Evolutionary conservation across 2,113 vertebrate genomes (phyloP), one percentile per base, ranked within the genome.

Genomic region (Ceyx melanurus): DNA sequence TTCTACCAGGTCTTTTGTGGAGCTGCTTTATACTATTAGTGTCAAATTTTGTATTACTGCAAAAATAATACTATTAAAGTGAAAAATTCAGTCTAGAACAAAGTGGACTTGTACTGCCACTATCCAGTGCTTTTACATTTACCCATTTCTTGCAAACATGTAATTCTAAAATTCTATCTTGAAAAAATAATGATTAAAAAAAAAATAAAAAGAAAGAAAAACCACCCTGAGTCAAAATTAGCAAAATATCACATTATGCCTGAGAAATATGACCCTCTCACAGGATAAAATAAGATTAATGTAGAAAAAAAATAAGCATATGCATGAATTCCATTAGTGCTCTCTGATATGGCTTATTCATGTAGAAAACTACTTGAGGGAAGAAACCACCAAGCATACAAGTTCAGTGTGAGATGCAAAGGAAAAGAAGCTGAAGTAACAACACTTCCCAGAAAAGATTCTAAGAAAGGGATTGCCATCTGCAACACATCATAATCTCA

Each of bases 331-430:
- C 77, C 72, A 75, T 83, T 87, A 79, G 65, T 84, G 88, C 82
- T 81, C 65, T 86, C 83, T 91, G 90, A 86, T 96, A 91, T 0
- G 1, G 76, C 71, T 88, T 92, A 96, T 95, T 96, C 92, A 89
- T 93, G 94, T 95, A 96, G 91, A 96, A 97, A 96, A 95, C 82
- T 82, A 93, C 94, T 93, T 92, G 90, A 96, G 92, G 96, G 92
- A 84, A 96, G 79, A 93, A 94, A 87, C 86, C 88, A 85, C 76
- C 70, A 88, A 84, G 92, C 89, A 88, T 81, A 70, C 82, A 75
- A 73, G 91, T 91, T 70, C 85, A 76, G 3, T 86, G 87, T 91
- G 90, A 96, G 90, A 92, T 86, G 94, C 88, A 74, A 45, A 81
- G 81, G 83, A 88, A 86, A 89, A 86, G 43, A 89, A 88, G 85